phyloP scores from a whole-genome alignment of 2,797 vertebrate species.

The Centroberyx gerrardi region DNA sequence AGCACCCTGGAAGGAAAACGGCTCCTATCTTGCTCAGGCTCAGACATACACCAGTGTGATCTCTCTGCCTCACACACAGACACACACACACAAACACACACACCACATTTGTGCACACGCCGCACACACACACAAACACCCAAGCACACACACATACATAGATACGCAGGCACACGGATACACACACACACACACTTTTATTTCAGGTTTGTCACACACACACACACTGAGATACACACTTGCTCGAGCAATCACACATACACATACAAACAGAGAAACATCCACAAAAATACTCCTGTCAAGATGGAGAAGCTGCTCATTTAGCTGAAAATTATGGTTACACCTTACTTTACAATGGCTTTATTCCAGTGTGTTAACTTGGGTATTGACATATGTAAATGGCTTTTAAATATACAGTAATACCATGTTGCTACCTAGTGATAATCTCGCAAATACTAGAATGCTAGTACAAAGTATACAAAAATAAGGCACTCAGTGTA shows the following conservation, averaged over 20 bases:
- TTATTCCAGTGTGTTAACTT: background rate
- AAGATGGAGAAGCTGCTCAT: background rate
- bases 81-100: background rate
- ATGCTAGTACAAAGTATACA: too few species aligned
- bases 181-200: background rate
- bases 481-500: too few species aligned
- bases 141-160: too few species aligned
- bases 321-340: background rate
- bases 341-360: background rate
- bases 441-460: too few species aligned
- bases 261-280: background rate
- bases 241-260: background rate
- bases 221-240: slow-evolving; percentile 8
- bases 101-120: too few species aligned
- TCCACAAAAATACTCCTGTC: background rate
- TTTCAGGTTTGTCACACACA: background rate
- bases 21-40: slow-evolving; percentile 67
- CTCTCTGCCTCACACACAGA: slow-evolving; percentile 38
- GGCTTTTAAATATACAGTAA: too few species aligned
- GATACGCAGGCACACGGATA: too few species aligned
- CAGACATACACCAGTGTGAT: slow-evolving; percentile 61
- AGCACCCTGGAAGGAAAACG: slow-evolving; percentile 76
- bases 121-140: background rate
- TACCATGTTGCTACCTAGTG: too few species aligned
- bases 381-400: background rate